phyloP scores from a whole-genome alignment of 2,797 vertebrate species.

The Helostoma temminkii region DNA sequence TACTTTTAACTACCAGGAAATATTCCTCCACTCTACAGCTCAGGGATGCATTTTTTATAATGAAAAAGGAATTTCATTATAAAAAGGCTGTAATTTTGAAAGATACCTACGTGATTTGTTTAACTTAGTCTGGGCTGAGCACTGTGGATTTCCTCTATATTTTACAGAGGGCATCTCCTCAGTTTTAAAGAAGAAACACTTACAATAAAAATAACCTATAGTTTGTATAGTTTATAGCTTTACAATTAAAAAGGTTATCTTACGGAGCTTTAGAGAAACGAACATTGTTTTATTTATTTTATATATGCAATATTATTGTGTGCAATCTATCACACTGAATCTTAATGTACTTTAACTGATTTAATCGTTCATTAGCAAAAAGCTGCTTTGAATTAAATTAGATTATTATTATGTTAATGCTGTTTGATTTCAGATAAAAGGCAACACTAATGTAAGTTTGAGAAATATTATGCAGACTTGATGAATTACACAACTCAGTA shows the following conservation, averaged over 20 bases:
- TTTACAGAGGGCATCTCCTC: background rate
- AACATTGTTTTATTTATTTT: too few species aligned
- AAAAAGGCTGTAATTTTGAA: background rate
- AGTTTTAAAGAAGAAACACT: too few species aligned
- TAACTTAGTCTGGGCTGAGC: background rate
- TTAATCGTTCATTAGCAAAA: background rate
- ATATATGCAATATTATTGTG: too few species aligned
- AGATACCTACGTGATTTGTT: background rate
- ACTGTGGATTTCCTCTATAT: background rate
- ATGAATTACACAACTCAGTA: background rate
- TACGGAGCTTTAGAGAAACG: too few species aligned
- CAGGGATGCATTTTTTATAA: background rate
- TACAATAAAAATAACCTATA: too few species aligned
- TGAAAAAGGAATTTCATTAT: background rate
- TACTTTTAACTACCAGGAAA: background rate
- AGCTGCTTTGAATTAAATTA: background rate
- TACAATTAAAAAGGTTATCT: too few species aligned
- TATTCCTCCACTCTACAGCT: background rate
- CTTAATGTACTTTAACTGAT: too few species aligned
- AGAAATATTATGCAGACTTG: background rate
- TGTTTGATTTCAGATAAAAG: background rate
- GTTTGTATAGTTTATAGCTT: too few species aligned
- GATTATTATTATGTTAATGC: background rate
- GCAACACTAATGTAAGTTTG: background rate
- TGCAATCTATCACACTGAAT: too few species aligned